These are phyloP conservation scores for Noctua comes DNA, from an alignment of 2,888 invertebrate species.

Conservation along the genomic window DNA sequence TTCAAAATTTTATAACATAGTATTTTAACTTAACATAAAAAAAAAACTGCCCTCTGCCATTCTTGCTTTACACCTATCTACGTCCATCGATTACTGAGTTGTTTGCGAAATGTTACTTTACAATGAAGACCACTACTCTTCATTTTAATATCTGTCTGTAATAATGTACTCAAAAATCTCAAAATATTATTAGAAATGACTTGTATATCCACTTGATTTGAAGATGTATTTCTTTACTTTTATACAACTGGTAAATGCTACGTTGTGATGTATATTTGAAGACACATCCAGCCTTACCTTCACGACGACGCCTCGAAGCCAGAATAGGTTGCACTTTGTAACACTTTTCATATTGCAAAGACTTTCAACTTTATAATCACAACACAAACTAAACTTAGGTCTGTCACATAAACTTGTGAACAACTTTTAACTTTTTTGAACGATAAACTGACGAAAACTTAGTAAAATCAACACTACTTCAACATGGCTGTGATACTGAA, in stretches of 20 bases:
- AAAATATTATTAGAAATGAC: constrained; percentile 23
- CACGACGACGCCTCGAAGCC: constrained; percentile 88
- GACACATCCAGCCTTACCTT: constrained; percentile 91
- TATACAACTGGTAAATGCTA: constrained; percentile 77
- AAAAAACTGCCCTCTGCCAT: constrained; percentile 4
- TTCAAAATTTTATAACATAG: background rate
- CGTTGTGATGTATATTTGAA: constrained; percentile 88
- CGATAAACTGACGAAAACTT: constrained; percentile 88
- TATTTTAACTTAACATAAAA: background rate
- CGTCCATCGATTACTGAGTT: constrained; percentile 19
- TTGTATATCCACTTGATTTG: constrained; percentile 28
- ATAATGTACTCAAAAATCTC: constrained; percentile 22
- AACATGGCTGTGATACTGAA: constrained; percentile 90
- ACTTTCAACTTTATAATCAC: constrained; percentile 88
- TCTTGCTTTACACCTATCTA: constrained; percentile 39
- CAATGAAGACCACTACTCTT: constrained; percentile 17
- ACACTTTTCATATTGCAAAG: constrained; percentile 89
- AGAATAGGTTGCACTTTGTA: constrained; percentile 89
- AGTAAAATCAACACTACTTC: constrained; percentile 90
- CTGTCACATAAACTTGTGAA: constrained; percentile 90
- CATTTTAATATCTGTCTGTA: constrained; percentile 9
- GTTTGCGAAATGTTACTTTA: constrained; percentile 20
- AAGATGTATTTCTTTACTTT: constrained; percentile 49
- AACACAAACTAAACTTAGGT: constrained; percentile 89
- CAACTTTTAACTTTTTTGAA: constrained; percentile 86